Evolutionary conservation across 2,797 vertebrate species (phyloP).

Genomic region (Decapterus maruadsi): DNA sequence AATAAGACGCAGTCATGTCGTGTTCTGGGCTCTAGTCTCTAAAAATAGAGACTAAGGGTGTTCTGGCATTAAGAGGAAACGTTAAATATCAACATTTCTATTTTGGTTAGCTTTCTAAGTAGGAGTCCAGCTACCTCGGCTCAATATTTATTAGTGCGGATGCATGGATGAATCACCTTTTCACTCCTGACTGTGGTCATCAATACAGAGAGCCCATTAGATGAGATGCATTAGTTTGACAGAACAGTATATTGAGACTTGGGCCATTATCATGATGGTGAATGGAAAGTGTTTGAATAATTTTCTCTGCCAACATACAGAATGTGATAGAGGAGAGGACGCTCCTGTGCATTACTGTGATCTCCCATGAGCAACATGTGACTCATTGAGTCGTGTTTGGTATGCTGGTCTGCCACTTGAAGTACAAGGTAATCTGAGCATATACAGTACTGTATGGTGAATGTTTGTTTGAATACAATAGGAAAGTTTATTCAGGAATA

Average conservation of each 20-base stretch:
- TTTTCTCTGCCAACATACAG: constrained; percentile 14
- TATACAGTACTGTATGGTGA: too few species aligned
- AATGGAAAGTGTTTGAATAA: constrained; percentile 40
- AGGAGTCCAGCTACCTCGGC: constrained; percentile 25
- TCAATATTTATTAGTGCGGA: constrained; percentile 51
- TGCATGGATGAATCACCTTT: constrained; percentile 52
- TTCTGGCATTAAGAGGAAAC: constrained; percentile 50
- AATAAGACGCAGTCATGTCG: constrained; percentile 59
- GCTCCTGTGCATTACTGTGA: constrained; percentile 37
- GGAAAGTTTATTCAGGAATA: background rate
- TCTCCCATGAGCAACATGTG: constrained; percentile 21
- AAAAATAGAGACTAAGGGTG: constrained; percentile 49
- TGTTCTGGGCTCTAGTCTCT: constrained; percentile 43
- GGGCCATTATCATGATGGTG: constrained; percentile 27
- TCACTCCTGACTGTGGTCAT: constrained; percentile 27
- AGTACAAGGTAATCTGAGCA: background rate
- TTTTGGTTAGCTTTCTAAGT: constrained; percentile 44
- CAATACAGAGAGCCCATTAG: constrained; percentile 36
- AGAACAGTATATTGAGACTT: constrained; percentile 16
- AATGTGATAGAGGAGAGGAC: background rate
- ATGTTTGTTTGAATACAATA: background rate
- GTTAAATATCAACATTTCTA: constrained; percentile 58
- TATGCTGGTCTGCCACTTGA: background rate
- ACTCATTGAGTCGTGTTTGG: constrained; percentile 16
- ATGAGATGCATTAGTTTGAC: constrained; percentile 48